These are phyloP conservation scores for Drosophila sechellia DNA, from an alignment of 1,140 invertebrate species.

Conservation along the genomic window DNA sequence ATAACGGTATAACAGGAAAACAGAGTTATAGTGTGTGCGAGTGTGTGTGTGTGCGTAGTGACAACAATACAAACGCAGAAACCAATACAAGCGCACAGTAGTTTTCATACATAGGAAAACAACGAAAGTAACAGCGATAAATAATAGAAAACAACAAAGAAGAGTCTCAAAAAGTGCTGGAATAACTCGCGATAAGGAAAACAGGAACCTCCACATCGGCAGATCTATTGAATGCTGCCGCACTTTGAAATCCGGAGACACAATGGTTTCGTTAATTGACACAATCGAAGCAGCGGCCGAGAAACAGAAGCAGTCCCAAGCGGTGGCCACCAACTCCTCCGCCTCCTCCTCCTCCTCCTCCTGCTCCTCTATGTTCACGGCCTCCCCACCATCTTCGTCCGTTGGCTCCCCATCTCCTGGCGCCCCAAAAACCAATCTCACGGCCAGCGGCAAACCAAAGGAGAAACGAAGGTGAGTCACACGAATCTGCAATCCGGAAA, in stretches of 20 bases:
- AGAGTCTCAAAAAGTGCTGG: slow-evolving; percentile 63
- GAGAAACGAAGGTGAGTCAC: slow-evolving; percentile 79
- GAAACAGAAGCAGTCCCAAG: slow-evolving; percentile 54
- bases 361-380: background rate
- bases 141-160: slow-evolving; percentile 34
- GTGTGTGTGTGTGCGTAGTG: slow-evolving; percentile 42
- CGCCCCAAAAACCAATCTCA: slow-evolving; percentile 40
- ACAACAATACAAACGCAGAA: slow-evolving; percentile 41
- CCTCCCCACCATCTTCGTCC: slow-evolving; percentile 12
- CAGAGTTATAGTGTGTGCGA: slow-evolving; percentile 20
- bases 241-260: slow-evolving; percentile 59
- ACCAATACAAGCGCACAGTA: slow-evolving; percentile 38
- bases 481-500: background rate
- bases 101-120: slow-evolving; percentile 53
- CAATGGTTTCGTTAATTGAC: slow-evolving; percentile 81
- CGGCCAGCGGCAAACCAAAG: slow-evolving; percentile 79
- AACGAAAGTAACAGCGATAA: slow-evolving; percentile 41
- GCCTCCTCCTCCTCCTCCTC: background rate
- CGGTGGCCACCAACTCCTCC: slow-evolving; percentile 18
- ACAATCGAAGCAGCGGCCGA: slow-evolving; percentile 69
- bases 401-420: background rate
- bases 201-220: slow-evolving; percentile 46
- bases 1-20: slow-evolving; percentile 31
- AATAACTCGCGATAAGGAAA: slow-evolving; percentile 46
- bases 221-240: slow-evolving; percentile 71